Evolutionary conservation across 2,888 invertebrate genomes (phyloP).

Genomic region (Coenonympha arcania): DNA sequence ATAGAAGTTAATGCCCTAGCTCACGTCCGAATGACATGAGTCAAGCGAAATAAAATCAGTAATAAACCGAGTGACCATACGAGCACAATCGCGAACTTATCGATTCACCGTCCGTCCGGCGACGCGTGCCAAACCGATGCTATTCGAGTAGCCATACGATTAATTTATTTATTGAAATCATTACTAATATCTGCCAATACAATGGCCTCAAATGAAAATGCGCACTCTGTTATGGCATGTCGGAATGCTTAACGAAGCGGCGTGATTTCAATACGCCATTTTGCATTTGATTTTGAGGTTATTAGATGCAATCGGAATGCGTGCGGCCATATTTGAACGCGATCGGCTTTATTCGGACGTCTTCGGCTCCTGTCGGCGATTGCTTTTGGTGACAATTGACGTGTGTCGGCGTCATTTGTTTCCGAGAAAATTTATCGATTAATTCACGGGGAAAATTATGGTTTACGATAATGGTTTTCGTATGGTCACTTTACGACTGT

Average conservation of each 20-base stretch:
- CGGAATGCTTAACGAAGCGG: conserved; percentile 70
- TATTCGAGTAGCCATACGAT: conserved; percentile 66
- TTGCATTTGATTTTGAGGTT: conserved; percentile 73
- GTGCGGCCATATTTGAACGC: conserved; percentile 62
- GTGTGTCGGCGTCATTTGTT: conserved; percentile 55
- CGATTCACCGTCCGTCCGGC: conserved; percentile 60
- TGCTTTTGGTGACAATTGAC: conserved; percentile 57
- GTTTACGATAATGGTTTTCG: conserved; percentile 11
- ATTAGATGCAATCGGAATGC: conserved; percentile 74
- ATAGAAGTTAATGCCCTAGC: conserved; percentile 63
- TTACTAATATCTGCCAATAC: conserved; percentile 72
- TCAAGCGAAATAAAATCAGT: conserved; percentile 59
- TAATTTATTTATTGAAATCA: conserved; percentile 75
- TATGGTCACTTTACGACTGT: conserved; percentile 12
- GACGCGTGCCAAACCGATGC: conserved; percentile 71
- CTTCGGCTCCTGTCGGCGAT: conserved; percentile 48
- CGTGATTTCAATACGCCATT: conserved; percentile 71
- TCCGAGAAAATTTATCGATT: conserved; percentile 52
- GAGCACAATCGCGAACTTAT: conserved; percentile 54
- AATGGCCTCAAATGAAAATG: conserved; percentile 73
- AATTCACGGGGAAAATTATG: conserved; percentile 44
- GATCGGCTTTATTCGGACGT: conserved; percentile 57
- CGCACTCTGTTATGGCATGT: conserved; percentile 69
- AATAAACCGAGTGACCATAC: conserved; percentile 53
- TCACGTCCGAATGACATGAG: conserved; percentile 61